Base-by-base conservation (phyloP, 1,140 invertebrate genomes). In the Diuraphis noxia region DNA sequence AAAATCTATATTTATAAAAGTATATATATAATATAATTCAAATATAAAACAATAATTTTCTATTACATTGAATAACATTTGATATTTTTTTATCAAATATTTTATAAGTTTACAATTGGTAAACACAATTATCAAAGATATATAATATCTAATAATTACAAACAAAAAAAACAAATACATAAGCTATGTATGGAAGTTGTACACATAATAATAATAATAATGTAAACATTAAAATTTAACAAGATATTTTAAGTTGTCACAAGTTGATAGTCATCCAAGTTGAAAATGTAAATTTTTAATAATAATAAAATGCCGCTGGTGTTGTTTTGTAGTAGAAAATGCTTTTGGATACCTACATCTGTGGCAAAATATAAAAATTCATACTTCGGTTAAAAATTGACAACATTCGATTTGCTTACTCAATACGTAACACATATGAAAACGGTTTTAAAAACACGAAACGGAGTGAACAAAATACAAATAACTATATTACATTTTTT, bases 281-380 rank as follows among this genome's bases (percentile, higher is more conserved):
- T 82, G 89, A 82, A 82, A 43, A 79, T 43, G 72, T 52, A 38
- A 41, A n/a, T 21, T 88, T 38, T 56, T 88, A 52, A 46, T 82
- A 49, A 91, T 52, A 49, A 81, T 91, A 91, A 88, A 91, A 77
- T 91, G 89, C 43, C 21, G 72, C 89, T 91, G 72, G 43, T 52
- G 77, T 25, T 43, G 88, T 91, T 81, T 82, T 91, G 89, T 79
- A 13, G 88, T 82, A 40, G 89, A 91, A 40, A 81, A 81, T 82
- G n/a, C 34, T 49, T 82, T 91, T 79, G 77, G 36, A 91, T 81
- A 91, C 89, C 89, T 91, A 91, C 89, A 91, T 91, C 89, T 91
- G 89, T 91, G 89, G 82, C 77, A 91, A 91, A 41, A 91, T 91
- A 91, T 82, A 91, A 91, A 88, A 91, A 82, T 91, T 77, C 43